Percentiles rank a stretch among this genome's conserved stretches.
Conservation (phyloP, 2,888 invertebrate species). For the Tiphia femorata region DNA sequence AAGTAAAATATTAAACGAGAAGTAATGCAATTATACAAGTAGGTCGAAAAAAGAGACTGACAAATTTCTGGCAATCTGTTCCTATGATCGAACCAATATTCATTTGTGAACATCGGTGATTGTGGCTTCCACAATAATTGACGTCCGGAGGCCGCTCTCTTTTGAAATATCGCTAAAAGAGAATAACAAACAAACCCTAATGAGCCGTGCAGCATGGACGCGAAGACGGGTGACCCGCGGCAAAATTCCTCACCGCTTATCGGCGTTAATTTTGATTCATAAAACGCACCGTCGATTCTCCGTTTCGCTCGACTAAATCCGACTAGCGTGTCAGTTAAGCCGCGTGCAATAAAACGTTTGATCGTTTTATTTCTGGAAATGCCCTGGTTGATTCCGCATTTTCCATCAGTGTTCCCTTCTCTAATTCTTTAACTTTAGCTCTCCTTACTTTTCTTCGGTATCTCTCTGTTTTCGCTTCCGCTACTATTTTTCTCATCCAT, state of each 20-base stretch:
- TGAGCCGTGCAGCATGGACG: no score
- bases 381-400: background rate
- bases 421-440: background rate
- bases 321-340: conserved; percentile 4
- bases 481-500: background rate
- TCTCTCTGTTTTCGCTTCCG: background rate
- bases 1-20: no score
- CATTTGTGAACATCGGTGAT: no score
- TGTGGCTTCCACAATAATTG: no score
- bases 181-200: no score
- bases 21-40: no score
- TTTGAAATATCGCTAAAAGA: no score
- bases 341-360: conserved; percentile 14
- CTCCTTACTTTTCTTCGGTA: background rate
- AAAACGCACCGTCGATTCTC: conserved; percentile 14
- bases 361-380: conserved; percentile 7
- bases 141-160: no score
- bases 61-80: no score
- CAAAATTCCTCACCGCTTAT: no score
- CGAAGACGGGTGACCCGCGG: no score
- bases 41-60: no score
- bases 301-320: conserved; percentile 16
- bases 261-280: conserved; percentile 3
- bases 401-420: background rate
- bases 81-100: background rate